These are phyloP conservation scores for Riparia riparia DNA, from an alignment of 2,113 vertebrate genomes.

Conservation along the genomic window DNA sequence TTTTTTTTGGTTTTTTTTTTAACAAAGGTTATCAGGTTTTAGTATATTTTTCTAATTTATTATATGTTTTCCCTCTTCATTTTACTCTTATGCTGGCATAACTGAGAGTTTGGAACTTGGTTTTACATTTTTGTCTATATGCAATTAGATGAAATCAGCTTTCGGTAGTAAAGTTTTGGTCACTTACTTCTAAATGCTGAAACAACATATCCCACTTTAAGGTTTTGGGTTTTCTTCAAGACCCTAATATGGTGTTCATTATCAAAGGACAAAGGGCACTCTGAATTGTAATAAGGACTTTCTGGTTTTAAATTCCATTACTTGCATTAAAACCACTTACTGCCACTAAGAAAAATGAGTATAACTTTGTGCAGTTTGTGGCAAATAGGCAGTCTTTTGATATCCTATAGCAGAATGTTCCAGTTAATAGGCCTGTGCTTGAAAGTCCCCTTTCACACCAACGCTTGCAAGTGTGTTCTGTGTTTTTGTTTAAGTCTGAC, in stretches of 20 bases:
- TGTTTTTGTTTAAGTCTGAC: constrained; percentile 63
- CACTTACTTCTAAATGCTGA: constrained; percentile 32
- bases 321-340: constrained; percentile 64
- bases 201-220: constrained; percentile 53
- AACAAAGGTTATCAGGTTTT: neutral
- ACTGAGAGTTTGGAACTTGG: neutral
- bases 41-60: neutral
- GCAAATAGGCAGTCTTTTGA: constrained; percentile 59
- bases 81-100: neutral
- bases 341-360: constrained; percentile 59
- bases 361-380: constrained; percentile 54
- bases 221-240: constrained; percentile 44
- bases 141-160: neutral
- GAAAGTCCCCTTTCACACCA: constrained; percentile 57
- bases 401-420: constrained; percentile 64
- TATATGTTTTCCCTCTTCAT: neutral
- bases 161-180: constrained; percentile 29
- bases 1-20: neutral
- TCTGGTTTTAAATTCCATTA: constrained; percentile 66
- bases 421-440: constrained; percentile 51
- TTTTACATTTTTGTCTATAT: neutral
- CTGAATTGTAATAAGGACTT: constrained; percentile 62
- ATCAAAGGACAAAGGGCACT: constrained; percentile 57
- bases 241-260: constrained; percentile 54
- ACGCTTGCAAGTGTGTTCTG: constrained; percentile 17